Base-by-base conservation (phyloP, 2,888 invertebrate species). In the Sphecodes monilicornis region DNA sequence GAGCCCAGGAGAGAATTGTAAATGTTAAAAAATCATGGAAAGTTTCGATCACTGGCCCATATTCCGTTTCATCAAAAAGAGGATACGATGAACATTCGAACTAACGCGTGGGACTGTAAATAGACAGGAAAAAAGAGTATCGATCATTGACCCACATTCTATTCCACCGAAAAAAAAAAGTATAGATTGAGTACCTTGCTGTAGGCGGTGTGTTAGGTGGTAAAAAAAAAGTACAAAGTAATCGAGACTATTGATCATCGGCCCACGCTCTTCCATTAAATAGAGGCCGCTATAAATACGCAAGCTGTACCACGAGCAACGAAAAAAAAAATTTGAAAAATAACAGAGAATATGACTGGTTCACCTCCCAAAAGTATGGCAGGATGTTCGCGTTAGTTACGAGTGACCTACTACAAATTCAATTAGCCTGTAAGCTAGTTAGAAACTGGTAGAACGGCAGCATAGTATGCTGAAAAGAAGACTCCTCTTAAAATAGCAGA, bases 81-180 rank as follows among this genome's bases (percentile, higher is more conserved):
- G 36, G 29, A 64, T 36, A 18, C 66, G 36, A 36, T 36, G 36
- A 66, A 66, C 18, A 36, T 18, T 64, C 29, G 32, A 8, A 64
- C 29, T 18, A 29, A 32, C 32, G 64, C 64, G 64, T 32, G 64
- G 32, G 64, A 64, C 32, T 29, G 64, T 64, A 18, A 64, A 64
- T 64, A 32, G 32, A 32, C 16, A 22, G 50, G 1, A 22, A n/a
- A 57, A 57, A 32, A 18, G 29, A 18, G 32, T 64, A 64, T 64
- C 64, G 64, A 64, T 64, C 32, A 64, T 64, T 32, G 64, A 64
- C 64, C 64, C 64, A 64, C 32, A 64, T 64, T 32, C 64, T 64
- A 66, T 66, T 66, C 32, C 64, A 32, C 64, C 11, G 36, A 66
- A 50, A 50, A 39, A 50, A 39, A 66, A 66, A 66, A 22, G 66